Conservation (phyloP, 2,113 vertebrate species). For the Todiramphus saurophagus region DNA sequence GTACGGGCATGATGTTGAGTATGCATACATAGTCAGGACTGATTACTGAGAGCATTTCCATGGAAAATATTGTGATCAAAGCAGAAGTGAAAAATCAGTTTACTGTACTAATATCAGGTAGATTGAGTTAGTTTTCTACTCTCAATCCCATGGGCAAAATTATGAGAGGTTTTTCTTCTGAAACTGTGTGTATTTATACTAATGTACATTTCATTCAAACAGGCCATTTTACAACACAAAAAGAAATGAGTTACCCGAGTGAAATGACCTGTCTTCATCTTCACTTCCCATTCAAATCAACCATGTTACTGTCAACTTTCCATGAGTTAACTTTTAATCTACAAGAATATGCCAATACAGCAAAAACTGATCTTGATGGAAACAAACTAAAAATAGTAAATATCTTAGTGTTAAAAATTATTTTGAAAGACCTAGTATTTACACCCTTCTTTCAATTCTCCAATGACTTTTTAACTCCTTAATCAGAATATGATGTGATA, state of each 20-base stretch:
- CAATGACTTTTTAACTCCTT: neutral
- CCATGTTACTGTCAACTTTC: neutral
- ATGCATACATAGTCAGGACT: neutral
- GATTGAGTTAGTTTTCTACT: neutral
- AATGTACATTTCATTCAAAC: neutral
- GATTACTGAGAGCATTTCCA: neutral
- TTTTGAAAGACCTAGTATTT: neutral
- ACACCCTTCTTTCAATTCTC: neutral
- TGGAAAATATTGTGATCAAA: neutral
- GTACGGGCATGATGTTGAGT: neutral
- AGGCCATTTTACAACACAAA: neutral
- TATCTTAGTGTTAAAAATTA: neutral
- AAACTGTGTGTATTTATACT: neutral
- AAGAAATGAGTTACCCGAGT: neutral
- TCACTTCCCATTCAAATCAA: neutral
- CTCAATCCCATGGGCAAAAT: neutral
- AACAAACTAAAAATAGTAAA: neutral
- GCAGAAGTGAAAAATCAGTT: neutral
- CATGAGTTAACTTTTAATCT: neutral
- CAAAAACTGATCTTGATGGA: neutral
- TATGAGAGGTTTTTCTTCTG: neutral
- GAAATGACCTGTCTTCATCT: neutral
- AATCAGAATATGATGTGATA: neutral
- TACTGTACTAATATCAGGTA: neutral
- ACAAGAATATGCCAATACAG: neutral